Conservation (phyloP, 2,888 invertebrate genomes). For the Blastobasis lacticolella region DNA sequence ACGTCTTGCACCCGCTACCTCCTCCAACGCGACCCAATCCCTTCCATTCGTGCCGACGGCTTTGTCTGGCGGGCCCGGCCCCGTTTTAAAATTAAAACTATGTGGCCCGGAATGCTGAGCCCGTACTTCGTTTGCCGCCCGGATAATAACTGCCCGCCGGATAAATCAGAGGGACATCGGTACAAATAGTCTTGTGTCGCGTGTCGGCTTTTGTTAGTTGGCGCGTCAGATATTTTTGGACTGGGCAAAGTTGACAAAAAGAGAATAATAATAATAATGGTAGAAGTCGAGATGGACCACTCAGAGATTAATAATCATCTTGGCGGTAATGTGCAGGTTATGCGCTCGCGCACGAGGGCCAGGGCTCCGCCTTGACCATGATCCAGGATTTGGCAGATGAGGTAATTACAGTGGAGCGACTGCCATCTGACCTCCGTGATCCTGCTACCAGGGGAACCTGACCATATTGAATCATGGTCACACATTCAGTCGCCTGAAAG, state of each 20-base stretch:
- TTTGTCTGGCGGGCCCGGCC: constrained; percentile 64
- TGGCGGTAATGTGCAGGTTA: too few relatives aligned
- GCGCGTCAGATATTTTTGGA: neutral
- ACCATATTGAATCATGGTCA: too few relatives aligned
- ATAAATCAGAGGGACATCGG: neutral
- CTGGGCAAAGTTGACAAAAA: neutral
- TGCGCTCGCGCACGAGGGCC: too few relatives aligned
- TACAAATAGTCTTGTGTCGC: neutral
- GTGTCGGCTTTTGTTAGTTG: neutral
- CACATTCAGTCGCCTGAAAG: too few relatives aligned
- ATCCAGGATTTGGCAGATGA: too few relatives aligned
- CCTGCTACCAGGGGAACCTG: too few relatives aligned
- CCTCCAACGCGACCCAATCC: constrained; percentile 12
- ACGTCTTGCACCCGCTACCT: constrained; percentile 5
- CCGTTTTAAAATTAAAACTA: constrained; percentile 71
- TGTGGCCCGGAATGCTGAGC: constrained; percentile 56
- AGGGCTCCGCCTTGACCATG: too few relatives aligned
- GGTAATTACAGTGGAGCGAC: too few relatives aligned
- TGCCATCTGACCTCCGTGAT: too few relatives aligned
- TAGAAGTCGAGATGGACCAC: too few relatives aligned
- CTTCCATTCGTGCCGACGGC: constrained; percentile 28
- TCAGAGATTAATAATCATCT: too few relatives aligned
- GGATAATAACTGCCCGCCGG: neutral
- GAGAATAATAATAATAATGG: too few relatives aligned
- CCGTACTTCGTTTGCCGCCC: constrained; percentile 28